Evolutionary conservation across 2,797 vertebrate genomes (phyloP), one percentile per base, ranked within the genome.

Genomic region (Schizopygopsis malacanthus): DNA sequence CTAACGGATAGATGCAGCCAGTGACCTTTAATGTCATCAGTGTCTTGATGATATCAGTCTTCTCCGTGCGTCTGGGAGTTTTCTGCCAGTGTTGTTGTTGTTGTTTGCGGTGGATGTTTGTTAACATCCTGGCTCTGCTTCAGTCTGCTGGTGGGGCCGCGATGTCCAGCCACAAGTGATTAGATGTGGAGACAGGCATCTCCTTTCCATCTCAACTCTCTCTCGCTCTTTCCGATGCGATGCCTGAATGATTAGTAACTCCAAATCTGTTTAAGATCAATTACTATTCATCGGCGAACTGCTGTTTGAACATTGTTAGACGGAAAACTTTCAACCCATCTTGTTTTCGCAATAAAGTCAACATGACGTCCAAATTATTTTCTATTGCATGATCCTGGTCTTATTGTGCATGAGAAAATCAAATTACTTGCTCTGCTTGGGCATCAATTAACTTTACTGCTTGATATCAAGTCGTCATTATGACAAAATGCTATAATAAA

Each of bases 161-260:
- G 37, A 75, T 89, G 88, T 86, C 87, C 89, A 83, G 88, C 88
- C 83, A 83, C 88, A 86, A 87, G 87, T 86, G 87, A 90, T 90
- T 91, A 89, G 83, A 76, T 78, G 61, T 77, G 83, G 88, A 89
- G 90, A 89, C 87, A 70, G 84, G 80, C 69, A 50, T 81, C 86
- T 76, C 86, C 63, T 83, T 86, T 77, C 41, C 54, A 81, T 65
- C 47, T 25, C 81, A 22, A 54, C 28, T 61, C 65, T 33, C 50
- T 50, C 28, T 16, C 59, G 65, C 45, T 41, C 28, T 25, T 80
- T 54, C 78, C n/a, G 43, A 59, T 70, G 72, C 22, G 59, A 83
- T 83, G 82, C 43, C 12, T 52, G 56, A 83, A 73, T 47, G 56
- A 83, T 83, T 65, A 41, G 59, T 39, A 70, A 37, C 37, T 69